These are phyloP conservation scores for Prunella himalayana DNA, from an alignment of 2,113 vertebrate genomes.

Conservation along the genomic window DNA sequence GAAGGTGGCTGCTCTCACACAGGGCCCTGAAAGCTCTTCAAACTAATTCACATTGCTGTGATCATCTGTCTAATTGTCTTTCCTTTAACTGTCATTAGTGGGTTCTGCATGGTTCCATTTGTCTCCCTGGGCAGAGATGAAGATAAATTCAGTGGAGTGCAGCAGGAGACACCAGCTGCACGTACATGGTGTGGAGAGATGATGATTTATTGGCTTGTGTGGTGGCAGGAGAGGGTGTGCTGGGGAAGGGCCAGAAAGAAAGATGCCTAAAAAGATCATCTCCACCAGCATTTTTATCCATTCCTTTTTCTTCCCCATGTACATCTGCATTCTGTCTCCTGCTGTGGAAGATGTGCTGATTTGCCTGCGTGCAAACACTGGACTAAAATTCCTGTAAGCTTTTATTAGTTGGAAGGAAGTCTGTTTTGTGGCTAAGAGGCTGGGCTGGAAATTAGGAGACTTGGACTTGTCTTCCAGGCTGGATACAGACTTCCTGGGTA, in stretches of 20 bases:
- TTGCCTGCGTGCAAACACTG: not conserved
- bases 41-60: not conserved
- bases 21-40: not conserved
- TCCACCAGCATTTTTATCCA: not conserved
- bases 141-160: not conserved
- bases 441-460: not conserved
- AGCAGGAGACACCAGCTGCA: not conserved
- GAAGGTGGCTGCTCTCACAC: not conserved
- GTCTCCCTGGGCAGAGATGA: not conserved
- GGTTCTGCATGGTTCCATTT: not conserved
- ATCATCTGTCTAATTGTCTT: not conserved
- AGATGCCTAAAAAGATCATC: fast-evolving
- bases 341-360: not conserved
- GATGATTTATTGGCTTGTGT: not conserved
- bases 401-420: conserved; percentile 3
- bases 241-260: not conserved
- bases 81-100: not conserved
- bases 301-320: not conserved
- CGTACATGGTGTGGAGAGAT: not conserved
- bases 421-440: not conserved
- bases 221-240: not conserved
- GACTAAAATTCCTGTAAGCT: not conserved
- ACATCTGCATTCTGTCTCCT: not conserved
- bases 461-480: not conserved
- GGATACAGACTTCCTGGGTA: not conserved